These are phyloP conservation scores for Delphinus delphis DNA, from an alignment of 2,113 vertebrate species.

Conservation along the genomic window DNA sequence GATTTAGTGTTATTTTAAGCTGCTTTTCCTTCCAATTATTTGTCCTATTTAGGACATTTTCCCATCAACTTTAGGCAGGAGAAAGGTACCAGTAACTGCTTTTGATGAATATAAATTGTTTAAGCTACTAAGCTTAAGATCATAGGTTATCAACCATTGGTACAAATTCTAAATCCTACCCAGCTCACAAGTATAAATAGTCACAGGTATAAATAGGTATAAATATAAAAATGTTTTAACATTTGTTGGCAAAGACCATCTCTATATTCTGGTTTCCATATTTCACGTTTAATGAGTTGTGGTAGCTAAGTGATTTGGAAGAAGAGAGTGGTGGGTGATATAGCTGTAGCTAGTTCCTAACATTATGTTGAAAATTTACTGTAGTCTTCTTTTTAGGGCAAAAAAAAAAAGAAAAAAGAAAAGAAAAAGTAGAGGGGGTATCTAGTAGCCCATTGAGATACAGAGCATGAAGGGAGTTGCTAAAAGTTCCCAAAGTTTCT, in stretches of 20 bases:
- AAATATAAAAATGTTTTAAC: neutral
- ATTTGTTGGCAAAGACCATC: neutral
- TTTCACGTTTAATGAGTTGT: neutral
- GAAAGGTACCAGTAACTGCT: neutral
- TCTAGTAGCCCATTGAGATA: neutral
- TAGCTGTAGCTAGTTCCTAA: neutral
- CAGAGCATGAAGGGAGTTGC: neutral
- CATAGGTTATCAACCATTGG: neutral
- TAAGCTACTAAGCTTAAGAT: slow-evolving; percentile 15
- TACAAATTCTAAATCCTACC: neutral
- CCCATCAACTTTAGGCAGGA: neutral
- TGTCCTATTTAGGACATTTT: slow-evolving; percentile 4
- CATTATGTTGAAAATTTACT: neutral
- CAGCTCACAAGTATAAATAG: neutral
- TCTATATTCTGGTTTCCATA: neutral
- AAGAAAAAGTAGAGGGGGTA: neutral
- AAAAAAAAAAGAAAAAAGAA: neutral
- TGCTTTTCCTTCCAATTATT: slow-evolving; percentile 44
- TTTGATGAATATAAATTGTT: slow-evolving; percentile 4
- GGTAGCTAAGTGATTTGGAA: neutral
- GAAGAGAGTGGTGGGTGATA: neutral
- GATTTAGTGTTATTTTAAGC: slow-evolving; percentile 50
- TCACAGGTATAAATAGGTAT: neutral
- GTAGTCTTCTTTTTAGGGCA: neutral
- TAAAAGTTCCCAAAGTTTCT: neutral